Base-by-base conservation (phyloP, 2,888 invertebrate genomes). In the Phania funesta region DNA sequence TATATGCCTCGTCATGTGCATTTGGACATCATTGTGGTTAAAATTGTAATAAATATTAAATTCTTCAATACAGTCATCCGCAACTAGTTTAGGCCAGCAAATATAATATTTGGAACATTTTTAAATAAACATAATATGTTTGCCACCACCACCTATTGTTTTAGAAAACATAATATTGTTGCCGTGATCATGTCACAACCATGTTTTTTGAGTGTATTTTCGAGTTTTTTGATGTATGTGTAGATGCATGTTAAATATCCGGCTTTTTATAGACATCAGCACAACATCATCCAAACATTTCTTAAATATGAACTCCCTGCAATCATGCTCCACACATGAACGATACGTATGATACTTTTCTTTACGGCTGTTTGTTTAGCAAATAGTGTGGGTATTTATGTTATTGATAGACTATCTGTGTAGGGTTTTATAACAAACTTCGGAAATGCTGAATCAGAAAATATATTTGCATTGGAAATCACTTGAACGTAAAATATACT, bases 381-480 rank as follows among this genome's bases (percentile, higher is more conserved):
- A 68, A 32, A 35, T 35, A 54, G 48, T 60, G 54, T 24, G 13
- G 16, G 38, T 41, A 22, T 73, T 62, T 32, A 29, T 38, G 46
- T 16, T 44, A 35, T 35, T 65, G 74, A 18, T 7, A 18, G n/a
- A 62, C 0, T 38, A 13, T 32, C 2, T 52, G 16, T 62, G 48
- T 32, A 11, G 50, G 4, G 11, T 64, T 44, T 58, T 58, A 5
- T 18, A 32, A 26, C 13, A 82, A 58, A 54, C 60, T 73, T 74
- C 56, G 71, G 71, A 77, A 76, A 81, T 81, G 62, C 65, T 83
- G 77, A 77, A 78, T 82, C 71, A 73, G 74, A 81, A 81, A 81
- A 78, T 78, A 75, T 81, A 78, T 82, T 80, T 83, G 76, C 80
- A 83, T 83, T 77, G 58, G 52, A 80, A 83, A 77, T 80, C 78